Conservation (phyloP, 2,797 vertebrate species). For the Distichodus sexfasciatus region DNA sequence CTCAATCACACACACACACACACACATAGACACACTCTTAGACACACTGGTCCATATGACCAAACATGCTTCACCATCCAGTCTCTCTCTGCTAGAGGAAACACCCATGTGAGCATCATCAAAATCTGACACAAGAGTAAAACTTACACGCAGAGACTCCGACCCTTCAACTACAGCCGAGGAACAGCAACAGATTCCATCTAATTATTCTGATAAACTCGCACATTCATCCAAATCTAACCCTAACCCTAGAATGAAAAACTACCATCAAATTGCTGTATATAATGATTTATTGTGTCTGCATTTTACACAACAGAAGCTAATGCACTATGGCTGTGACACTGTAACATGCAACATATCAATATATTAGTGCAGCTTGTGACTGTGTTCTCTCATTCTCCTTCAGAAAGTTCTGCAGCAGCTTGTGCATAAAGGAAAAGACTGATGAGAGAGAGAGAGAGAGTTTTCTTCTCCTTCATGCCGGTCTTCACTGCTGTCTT, state of each 20-base stretch:
- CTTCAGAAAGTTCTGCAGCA: slow-evolving; percentile 86
- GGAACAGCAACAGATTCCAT: too few species aligned
- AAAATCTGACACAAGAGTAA: too few species aligned
- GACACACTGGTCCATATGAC: neutral
- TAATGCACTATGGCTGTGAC: neutral
- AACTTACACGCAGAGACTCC: too few species aligned
- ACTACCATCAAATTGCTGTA: too few species aligned
- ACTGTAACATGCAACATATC: neutral
- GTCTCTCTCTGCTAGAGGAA: too few species aligned
- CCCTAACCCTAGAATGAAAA: too few species aligned
- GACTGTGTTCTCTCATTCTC: slow-evolving; percentile 17
- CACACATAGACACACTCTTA: slow-evolving; percentile 26
- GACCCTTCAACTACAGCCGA: too few species aligned
- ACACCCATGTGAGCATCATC: too few species aligned
- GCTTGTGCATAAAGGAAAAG: slow-evolving; percentile 80
- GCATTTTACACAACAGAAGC: neutral
- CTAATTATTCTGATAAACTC: too few species aligned
- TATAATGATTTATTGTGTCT: too few species aligned
- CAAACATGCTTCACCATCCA: neutral
- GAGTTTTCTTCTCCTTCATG: neutral
- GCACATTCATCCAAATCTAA: too few species aligned
- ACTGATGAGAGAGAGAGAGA: slow-evolving; percentile 59
- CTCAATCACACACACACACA: slow-evolving; percentile 33
- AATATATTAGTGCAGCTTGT: neutral
- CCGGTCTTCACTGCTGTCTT: neutral